Percentiles rank a stretch among this genome's conserved stretches.
These are phyloP conservation scores for Odobenus rosmarus DNA, from an alignment of 2,113 vertebrate species.

Conservation along the genomic window DNA sequence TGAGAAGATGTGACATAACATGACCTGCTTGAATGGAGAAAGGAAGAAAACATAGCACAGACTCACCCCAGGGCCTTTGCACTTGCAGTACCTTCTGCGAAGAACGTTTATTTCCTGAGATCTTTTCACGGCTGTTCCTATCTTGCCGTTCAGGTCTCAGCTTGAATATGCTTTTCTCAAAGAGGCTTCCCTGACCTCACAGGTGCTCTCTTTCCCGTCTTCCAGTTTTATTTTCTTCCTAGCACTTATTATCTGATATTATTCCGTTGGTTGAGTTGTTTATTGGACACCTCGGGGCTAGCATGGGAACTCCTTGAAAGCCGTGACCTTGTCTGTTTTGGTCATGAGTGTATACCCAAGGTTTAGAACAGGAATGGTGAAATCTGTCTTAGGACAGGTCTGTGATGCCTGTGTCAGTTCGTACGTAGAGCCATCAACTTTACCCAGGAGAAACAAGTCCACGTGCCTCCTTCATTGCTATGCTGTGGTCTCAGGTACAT, in stretches of 20 bases:
- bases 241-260: not conserved
- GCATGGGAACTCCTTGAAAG: not conserved
- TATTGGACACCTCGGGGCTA: not conserved
- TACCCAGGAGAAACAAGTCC: not conserved
- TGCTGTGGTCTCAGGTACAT: not conserved
- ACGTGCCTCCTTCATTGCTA: not conserved
- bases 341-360: not conserved
- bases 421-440: not conserved
- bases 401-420: not conserved
- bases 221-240: not conserved
- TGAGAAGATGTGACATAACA: not conserved
- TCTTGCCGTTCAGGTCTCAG: not conserved
- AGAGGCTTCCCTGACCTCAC: not conserved
- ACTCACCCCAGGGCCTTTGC: not conserved
- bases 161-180: not conserved
- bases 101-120: not conserved
- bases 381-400: not conserved
- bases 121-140: not conserved
- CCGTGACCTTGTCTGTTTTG: not conserved
- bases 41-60: not conserved
- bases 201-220: not conserved
- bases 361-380: not conserved
- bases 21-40: not conserved
- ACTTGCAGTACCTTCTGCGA: not conserved
- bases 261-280: not conserved